Conservation (phyloP, 2,797 vertebrate genomes). For the Acanthopagrus latus region DNA sequence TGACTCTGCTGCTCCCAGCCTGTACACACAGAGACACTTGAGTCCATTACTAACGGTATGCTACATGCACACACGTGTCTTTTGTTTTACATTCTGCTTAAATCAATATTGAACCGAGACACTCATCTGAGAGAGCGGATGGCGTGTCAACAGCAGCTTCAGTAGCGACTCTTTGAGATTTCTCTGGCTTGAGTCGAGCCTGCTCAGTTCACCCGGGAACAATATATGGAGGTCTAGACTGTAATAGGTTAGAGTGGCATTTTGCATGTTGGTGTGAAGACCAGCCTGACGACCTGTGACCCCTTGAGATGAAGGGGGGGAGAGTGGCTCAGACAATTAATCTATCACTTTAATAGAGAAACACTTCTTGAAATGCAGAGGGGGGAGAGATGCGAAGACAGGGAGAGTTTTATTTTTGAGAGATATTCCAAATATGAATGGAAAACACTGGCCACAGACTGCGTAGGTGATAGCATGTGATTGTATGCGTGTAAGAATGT, state of each 20-base stretch:
- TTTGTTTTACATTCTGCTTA: constrained; percentile 48
- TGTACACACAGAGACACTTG: neutral
- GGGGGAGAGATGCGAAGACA: neutral
- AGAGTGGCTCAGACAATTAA: neutral
- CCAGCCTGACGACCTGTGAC: constrained; percentile 38
- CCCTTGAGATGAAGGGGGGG: neutral
- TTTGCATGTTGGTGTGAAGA: constrained; percentile 14
- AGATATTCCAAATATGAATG: neutral
- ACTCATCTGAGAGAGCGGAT: constrained; percentile 8
- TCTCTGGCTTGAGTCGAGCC: constrained; percentile 4
- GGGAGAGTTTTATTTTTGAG: neutral
- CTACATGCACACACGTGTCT: constrained; percentile 18
- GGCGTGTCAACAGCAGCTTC: constrained; percentile 29
- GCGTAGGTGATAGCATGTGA: constrained; percentile 4
- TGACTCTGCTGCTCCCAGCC: neutral
- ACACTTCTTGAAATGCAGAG: neutral
- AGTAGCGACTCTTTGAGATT: constrained; percentile 14
- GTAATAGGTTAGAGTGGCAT: constrained; percentile 9
- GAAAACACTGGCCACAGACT: neutral
- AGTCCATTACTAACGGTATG: neutral
- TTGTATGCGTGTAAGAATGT: constrained; percentile 16
- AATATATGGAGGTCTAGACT: neutral
- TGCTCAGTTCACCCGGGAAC: neutral
- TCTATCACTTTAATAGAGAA: neutral
- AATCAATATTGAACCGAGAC: constrained; percentile 67